Conservation (phyloP, 1,140 invertebrate genomes). For the Sarcophaga bullata region DNA sequence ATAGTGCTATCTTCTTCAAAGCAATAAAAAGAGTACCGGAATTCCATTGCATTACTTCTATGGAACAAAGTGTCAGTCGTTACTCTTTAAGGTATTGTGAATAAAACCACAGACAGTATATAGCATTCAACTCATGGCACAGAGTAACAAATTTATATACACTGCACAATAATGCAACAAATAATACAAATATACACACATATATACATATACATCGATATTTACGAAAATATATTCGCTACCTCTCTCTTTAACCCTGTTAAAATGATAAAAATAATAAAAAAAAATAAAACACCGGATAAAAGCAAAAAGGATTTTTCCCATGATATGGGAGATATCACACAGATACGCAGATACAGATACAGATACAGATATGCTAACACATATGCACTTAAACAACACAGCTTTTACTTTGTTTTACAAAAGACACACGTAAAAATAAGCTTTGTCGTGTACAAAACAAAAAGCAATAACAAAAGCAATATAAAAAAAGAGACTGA, state of each 20-base stretch:
- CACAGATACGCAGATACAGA: too few relatives aligned
- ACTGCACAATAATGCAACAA: background rate
- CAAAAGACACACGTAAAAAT: slow-evolving; percentile 11
- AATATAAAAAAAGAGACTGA: too few relatives aligned
- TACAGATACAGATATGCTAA: too few relatives aligned
- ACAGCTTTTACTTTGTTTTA: background rate
- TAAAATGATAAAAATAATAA: too few relatives aligned
- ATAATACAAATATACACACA: background rate
- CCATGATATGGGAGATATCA: background rate
- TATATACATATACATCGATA: background rate
- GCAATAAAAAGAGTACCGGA: too few relatives aligned
- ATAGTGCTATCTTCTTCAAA: too few relatives aligned
- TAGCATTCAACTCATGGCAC: background rate
- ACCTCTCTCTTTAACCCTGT: too few relatives aligned
- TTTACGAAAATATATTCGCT: too few relatives aligned
- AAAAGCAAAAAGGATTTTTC: background rate
- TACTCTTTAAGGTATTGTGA: background rate
- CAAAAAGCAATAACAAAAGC: background rate
- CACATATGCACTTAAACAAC: too few relatives aligned
- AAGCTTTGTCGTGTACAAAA: background rate
- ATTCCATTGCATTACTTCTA: too few relatives aligned
- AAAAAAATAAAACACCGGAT: too few relatives aligned
- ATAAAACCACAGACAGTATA: slow-evolving; percentile 6
- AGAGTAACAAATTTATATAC: background rate
- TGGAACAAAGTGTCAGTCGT: too few relatives aligned